These are phyloP conservation scores for Stenodera caucasica DNA, from an alignment of 2,888 invertebrate species.

Conservation along the genomic window DNA sequence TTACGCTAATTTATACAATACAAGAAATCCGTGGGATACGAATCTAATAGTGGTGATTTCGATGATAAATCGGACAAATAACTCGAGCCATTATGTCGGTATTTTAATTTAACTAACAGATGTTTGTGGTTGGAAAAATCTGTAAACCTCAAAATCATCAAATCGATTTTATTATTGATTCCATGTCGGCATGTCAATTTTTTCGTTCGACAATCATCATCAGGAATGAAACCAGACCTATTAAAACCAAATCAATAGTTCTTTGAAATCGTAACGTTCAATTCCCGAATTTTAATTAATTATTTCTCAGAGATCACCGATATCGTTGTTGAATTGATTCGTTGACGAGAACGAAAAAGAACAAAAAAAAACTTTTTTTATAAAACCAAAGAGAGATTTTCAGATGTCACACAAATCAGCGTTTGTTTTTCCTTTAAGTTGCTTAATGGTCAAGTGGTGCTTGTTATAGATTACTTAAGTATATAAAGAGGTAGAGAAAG, in stretches of 20 bases:
- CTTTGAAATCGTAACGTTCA: slow-evolving; percentile 47
- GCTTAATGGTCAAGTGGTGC: slow-evolving; percentile 45
- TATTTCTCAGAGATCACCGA: slow-evolving; percentile 47
- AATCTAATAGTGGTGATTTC: too few species aligned
- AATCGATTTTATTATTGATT: slow-evolving; percentile 43
- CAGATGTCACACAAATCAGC: slow-evolving; percentile 42
- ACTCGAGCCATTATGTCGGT: neutral
- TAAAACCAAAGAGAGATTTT: slow-evolving; percentile 23
- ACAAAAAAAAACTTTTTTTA: slow-evolving; percentile 30
- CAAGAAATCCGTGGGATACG: too few species aligned
- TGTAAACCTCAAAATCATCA: neutral
- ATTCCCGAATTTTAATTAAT: slow-evolving; percentile 50
- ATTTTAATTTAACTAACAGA: too few species aligned
- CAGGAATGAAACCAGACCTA: slow-evolving; percentile 35
- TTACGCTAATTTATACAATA: too few species aligned
- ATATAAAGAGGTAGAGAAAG: slow-evolving; percentile 46
- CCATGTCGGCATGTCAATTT: slow-evolving; percentile 40
- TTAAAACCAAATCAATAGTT: slow-evolving; percentile 28
- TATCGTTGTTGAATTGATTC: neutral
- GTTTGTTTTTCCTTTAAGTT: slow-evolving; percentile 33
- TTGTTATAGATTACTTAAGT: slow-evolving; percentile 34
- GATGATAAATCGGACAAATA: too few species aligned
- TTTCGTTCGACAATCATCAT: slow-evolving; percentile 30
- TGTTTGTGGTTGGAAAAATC: too few species aligned
- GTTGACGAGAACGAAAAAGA: slow-evolving; percentile 28